Evolutionary conservation across 1,140 invertebrate genomes (phyloP).

Genomic region (Drosophila aff.): DNA sequence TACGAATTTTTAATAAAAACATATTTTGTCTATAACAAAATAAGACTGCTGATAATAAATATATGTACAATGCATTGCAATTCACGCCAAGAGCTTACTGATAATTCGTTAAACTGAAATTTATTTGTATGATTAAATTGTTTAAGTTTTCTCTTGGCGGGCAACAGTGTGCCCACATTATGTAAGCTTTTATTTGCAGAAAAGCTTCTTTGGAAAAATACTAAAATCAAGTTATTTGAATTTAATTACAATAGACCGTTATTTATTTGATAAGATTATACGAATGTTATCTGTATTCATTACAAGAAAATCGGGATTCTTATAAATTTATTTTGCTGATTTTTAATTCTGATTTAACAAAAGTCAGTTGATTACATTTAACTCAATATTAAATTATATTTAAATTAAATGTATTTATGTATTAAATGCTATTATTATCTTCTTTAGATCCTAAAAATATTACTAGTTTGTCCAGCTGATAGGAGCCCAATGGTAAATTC

Average conservation of each 20-base stretch:
- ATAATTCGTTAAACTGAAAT: not conserved
- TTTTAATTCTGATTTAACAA: not conserved
- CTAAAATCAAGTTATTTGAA: not conserved
- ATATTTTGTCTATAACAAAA: not conserved
- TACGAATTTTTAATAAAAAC: too few species aligned
- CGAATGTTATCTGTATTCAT: not conserved
- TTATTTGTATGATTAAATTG: not conserved
- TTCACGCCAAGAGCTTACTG: not conserved
- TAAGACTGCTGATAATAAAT: not conserved
- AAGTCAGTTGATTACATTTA: not conserved
- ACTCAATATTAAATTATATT: too few species aligned
- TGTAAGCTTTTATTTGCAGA: not conserved
- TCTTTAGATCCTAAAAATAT: not conserved
- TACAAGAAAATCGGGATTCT: not conserved
- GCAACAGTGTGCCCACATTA: not conserved
- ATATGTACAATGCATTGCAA: too few species aligned
- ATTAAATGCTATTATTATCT: not conserved
- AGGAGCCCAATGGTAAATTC: not conserved
- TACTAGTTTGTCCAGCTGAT: not conserved
- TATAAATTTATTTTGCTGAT: not conserved
- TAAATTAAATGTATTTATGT: too few species aligned
- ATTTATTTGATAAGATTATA: not conserved
- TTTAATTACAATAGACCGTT: not conserved
- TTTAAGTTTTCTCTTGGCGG: not conserved
- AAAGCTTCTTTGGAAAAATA: slow-evolving; percentile 1